A percentile compares a stretch with the other conserved stretches of the same genome.
Evolutionary conservation across 2,113 vertebrate species (phyloP).

Genomic region (Proterorhinus semilunaris): DNA sequence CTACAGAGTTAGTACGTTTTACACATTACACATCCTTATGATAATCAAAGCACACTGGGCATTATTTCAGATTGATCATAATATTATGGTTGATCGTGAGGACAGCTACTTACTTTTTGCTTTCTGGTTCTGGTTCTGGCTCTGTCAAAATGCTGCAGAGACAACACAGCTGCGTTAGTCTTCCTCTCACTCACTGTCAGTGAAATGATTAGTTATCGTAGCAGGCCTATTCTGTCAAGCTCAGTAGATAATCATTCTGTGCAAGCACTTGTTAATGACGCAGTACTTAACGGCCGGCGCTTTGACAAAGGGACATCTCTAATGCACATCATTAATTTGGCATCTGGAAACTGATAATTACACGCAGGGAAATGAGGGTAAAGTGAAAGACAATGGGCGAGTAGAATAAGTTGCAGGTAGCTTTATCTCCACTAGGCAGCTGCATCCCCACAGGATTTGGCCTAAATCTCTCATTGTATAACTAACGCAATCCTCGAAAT

Average conservation of each 20-base stretch:
- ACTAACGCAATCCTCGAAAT: background rate
- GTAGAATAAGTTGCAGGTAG: constrained; percentile 23
- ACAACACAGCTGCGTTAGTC: constrained; percentile 30
- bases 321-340: constrained; percentile 64
- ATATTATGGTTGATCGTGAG: constrained; percentile 1
- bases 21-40: too few relatives aligned
- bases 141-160: constrained; percentile 39
- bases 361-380: constrained; percentile 52
- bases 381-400: constrained; percentile 58
- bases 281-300: constrained; percentile 49
- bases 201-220: constrained; percentile 26
- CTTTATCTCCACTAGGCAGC: constrained; percentile 19
- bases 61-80: background rate
- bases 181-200: constrained; percentile 27
- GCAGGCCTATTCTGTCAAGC: constrained; percentile 46
- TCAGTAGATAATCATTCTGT: constrained; percentile 58
- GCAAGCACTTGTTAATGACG: constrained; percentile 56
- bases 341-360: constrained; percentile 63
- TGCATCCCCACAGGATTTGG: constrained; percentile 28
- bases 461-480: constrained; percentile 28
- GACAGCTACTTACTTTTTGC: constrained; percentile 69
- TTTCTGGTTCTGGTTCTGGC: constrained; percentile 42
- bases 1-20: too few relatives aligned
- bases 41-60: background rate
- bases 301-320: constrained; percentile 62